Base-by-base conservation (phyloP, 2,113 vertebrate species). In the Oplegnathus fasciatus region DNA sequence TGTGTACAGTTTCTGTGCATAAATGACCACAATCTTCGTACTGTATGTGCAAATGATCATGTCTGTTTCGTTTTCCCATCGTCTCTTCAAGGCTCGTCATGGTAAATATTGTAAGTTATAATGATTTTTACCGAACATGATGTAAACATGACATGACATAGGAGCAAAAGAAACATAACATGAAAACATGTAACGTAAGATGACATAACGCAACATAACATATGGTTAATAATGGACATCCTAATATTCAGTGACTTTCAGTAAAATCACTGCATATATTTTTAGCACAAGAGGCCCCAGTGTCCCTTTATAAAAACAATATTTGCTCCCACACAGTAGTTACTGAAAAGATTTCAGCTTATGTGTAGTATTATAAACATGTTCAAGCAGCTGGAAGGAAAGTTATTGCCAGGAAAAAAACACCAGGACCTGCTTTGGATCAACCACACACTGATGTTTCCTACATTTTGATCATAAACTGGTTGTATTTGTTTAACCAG, bases 1-100 rank as follows among this genome's bases (percentile, higher is more conserved):
- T 82, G 62, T 91, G 81, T 85, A 80, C 71, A 85, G 75, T 86
- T 82, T 86, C 32, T 79, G 68, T 75, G 77, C 85, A 61, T 75
- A 52, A 57, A 80, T 77, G 75, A 78, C 65, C 70, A 86, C 84
- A 73, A 60, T 32, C 34, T 44, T 83, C 78, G 87, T 89, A 89
- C 84, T 92, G 89, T 91, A 81, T 85, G 62, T 84, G 80, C 76
- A 48, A 79, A 79, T 58, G 62, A 55, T 80, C 57, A 40, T 15
- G 37, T 61, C 22, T 32, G 64, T 71, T 64, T 64, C 28, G 4
- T 72, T 79, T 52, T 20, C 4, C 24, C 30, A 67, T 80, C 44
- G 13, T 74, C 65, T 62, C 46, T 83, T 32, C 48, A 80, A 80
- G 50, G 37, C 65, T 61, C 34, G 81, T 42, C 24, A 22, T 77